Conservation (phyloP, 1,140 invertebrate genomes). For the Danaus melanippus region DNA sequence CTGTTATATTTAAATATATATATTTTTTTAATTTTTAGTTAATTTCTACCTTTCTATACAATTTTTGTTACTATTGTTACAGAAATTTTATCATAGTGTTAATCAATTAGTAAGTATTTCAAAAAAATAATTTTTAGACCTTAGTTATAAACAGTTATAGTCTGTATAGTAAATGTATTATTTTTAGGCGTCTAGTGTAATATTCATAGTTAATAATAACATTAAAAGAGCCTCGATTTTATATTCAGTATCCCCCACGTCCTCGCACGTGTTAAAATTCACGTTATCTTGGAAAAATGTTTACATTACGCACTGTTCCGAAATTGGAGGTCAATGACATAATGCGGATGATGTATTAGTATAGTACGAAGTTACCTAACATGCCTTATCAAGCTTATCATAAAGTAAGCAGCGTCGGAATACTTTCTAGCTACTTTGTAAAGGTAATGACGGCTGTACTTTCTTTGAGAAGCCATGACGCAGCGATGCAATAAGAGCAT, state of each 20-base stretch:
- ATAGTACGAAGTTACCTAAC: conserved; percentile 14
- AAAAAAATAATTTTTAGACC: too few species aligned
- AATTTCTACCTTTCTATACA: too few species aligned
- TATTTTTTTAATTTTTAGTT: too few species aligned
- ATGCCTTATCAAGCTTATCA: conserved; percentile 26
- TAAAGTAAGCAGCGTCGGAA: conserved; percentile 17
- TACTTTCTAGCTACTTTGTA: conserved; percentile 7
- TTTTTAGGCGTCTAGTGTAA: too few species aligned
- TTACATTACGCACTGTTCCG: conserved; percentile 19
- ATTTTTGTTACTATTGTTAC: too few species aligned
- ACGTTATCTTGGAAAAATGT: conserved; percentile 18
- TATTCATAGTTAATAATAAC: too few species aligned
- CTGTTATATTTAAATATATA: not conserved
- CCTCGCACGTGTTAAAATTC: conserved; percentile 19
- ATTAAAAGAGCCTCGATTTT: not conserved
- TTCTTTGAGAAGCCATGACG: conserved; percentile 23
- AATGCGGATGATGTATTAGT: conserved; percentile 17
- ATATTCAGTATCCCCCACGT: conserved; percentile 18
- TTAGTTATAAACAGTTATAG: too few species aligned
- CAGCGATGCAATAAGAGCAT: conserved; percentile 34
- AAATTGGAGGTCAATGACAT: conserved; percentile 22
- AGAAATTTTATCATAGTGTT: too few species aligned
- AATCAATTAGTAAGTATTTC: too few species aligned
- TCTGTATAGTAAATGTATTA: too few species aligned
- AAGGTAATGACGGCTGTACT: conserved; percentile 18